Conservation (phyloP, 2,888 invertebrate genomes). For the Nymphalis urticae region DNA sequence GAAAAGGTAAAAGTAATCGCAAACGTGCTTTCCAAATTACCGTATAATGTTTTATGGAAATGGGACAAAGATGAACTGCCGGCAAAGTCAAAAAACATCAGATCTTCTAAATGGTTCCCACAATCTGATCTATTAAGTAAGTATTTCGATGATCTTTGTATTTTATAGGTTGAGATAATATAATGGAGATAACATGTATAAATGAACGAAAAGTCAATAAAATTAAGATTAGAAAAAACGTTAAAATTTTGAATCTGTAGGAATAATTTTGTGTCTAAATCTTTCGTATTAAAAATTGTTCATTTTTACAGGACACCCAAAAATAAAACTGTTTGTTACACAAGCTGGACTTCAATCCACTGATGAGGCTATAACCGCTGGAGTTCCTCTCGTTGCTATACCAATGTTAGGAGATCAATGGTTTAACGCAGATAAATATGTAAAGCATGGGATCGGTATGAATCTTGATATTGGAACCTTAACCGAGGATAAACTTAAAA, state of each 20-base stretch:
- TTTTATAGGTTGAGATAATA: too few species aligned
- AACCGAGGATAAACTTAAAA: slow-evolving; percentile 45
- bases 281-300: slow-evolving; percentile 46
- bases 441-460: slow-evolving; percentile 44
- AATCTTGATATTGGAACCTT: slow-evolving; percentile 43
- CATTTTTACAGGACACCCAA: too few species aligned
- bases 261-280: too few species aligned
- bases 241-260: neutral
- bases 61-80: neutral
- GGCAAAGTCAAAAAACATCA: neutral
- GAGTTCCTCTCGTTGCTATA: slow-evolving; percentile 59
- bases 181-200: too few species aligned
- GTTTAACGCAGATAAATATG: slow-evolving; percentile 53
- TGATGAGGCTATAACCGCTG: slow-evolving; percentile 62
- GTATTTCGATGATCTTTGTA: too few species aligned
- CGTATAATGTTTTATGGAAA: slow-evolving; percentile 21
- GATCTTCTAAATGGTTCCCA: too few species aligned
- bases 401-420: slow-evolving; percentile 65
- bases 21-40: too few species aligned
- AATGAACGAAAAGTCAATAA: too few species aligned
- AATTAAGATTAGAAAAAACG: too few species aligned
- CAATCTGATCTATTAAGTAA: neutral
- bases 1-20: too few species aligned
- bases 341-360: slow-evolving; percentile 64
- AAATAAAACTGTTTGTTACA: too few species aligned